phyloP scores from a whole-genome alignment of 1,140 invertebrate genomes.

The Papilio xuthus region DNA sequence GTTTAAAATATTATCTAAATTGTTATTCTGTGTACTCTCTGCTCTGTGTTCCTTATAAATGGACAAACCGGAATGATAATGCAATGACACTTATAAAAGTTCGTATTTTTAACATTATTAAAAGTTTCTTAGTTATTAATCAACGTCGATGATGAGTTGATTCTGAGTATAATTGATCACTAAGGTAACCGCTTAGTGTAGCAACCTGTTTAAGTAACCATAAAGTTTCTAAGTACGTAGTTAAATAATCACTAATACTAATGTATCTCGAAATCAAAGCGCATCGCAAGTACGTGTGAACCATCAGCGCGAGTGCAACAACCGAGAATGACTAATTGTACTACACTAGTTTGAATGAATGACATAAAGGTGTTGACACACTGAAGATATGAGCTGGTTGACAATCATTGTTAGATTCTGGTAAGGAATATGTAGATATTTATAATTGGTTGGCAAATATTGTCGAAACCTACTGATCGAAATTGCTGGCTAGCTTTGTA shows the following conservation, averaged over 20 bases:
- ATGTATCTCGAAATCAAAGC: background rate
- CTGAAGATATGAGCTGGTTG: background rate
- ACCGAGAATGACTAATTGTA: background rate
- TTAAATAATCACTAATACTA: background rate
- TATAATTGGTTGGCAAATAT: too few species aligned
- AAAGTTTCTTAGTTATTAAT: background rate
- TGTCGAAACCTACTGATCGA: background rate
- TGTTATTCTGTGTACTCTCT: background rate
- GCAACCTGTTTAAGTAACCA: background rate
- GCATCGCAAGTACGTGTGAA: background rate
- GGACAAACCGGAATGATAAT: background rate
- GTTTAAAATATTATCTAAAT: slow-evolving; percentile 10
- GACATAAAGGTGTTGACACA: background rate
- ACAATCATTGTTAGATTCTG: background rate
- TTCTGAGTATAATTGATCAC: background rate
- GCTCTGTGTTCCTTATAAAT: background rate
- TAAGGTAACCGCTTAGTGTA: background rate
- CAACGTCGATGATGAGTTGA: too few species aligned
- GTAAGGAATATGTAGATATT: background rate
- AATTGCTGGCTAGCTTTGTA: background rate
- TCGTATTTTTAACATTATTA: background rate
- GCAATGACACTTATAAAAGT: background rate
- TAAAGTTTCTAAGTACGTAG: too few species aligned
- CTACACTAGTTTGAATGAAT: background rate
- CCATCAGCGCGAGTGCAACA: background rate